phyloP scores from a whole-genome alignment of 1,140 invertebrate species.

The Samia ricini region DNA sequence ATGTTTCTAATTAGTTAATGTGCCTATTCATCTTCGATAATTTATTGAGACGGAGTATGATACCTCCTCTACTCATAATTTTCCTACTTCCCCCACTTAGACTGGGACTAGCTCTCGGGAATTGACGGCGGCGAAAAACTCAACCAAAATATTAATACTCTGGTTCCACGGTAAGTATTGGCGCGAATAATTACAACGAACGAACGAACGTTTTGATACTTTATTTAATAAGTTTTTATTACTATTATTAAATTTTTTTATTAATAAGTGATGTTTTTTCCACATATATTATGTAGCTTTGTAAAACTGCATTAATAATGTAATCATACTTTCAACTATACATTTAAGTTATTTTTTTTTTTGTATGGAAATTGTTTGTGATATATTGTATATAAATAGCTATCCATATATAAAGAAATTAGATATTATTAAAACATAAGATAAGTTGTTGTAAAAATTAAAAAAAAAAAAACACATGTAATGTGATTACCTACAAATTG shows the following conservation, averaged over 20 bases:
- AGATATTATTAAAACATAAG: too few relatives aligned
- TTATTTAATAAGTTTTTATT: constrained; percentile 11
- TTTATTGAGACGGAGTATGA: constrained; percentile 72
- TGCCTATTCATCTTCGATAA: constrained; percentile 70
- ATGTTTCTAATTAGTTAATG: constrained; percentile 69
- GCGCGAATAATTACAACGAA: constrained; percentile 28
- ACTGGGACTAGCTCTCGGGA: constrained; percentile 46
- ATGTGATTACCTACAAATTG: too few relatives aligned
- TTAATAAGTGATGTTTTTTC: not conserved
- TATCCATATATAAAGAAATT: too few relatives aligned
- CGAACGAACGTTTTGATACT: constrained; percentile 31
- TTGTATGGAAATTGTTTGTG: too few relatives aligned
- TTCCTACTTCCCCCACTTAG: constrained; percentile 30
- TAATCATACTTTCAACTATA: too few relatives aligned
- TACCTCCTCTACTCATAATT: constrained; percentile 30
- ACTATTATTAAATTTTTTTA: not conserved
- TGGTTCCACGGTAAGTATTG: constrained; percentile 62
- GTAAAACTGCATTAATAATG: too few relatives aligned
- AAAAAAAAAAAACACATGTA: too few relatives aligned
- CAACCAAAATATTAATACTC: constrained; percentile 76
- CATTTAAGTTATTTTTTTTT: too few relatives aligned
- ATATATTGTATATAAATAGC: too few relatives aligned
- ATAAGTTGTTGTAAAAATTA: too few relatives aligned
- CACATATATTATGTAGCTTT: not conserved
- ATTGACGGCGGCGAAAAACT: constrained; percentile 72